Base-by-base conservation (phyloP, 2,113 vertebrate species). In the Corydoras sp. region DNA sequence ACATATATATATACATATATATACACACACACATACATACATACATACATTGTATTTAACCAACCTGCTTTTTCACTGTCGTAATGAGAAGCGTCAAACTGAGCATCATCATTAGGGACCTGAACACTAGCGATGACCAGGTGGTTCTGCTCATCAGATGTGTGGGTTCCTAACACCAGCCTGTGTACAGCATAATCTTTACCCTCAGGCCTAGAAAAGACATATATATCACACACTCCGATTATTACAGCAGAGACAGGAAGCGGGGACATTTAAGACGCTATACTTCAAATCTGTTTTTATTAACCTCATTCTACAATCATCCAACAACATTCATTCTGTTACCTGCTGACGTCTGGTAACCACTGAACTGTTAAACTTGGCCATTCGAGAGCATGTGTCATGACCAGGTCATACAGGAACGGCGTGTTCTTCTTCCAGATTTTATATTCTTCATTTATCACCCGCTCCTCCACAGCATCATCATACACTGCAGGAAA, bases 401-500 rank as follows among this genome's bases (percentile, higher is more conserved):
- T 95, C 93, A 96, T 92, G 80, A 95, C 92, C 85, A 94, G 83
- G 80, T 96, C 93, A 58, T 95, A 98, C 2, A 97, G 85, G 77
- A 96, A 96, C 0, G 94, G 94, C 0, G 93, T 95, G 82, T 95
- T 96, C 73, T 96, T 96, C 87, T 95, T 98, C 93, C 95, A 97
- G 55, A 98, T 95, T 85, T 93, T 96, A 87, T 95, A 95, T 80
- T 97, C 94, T 76, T 95, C 95, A 59, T 94, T 92, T 83, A 96
- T 95, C 62, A 95, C 93, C 35, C 94, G 87, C 77, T 97, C 95
- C 71, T 96, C 93, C 85, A 94, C 92, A 14, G 93, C 88, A 83
- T 97, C 95, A 63, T 96, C 95, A 74, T 92, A 92, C 86, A 90
- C 95, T 96, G 59, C 48, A 30, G 53, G 3, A 6, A 62, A 15